Conservation (phyloP, 2,113 vertebrate genomes). For the Channa maculata region DNA sequence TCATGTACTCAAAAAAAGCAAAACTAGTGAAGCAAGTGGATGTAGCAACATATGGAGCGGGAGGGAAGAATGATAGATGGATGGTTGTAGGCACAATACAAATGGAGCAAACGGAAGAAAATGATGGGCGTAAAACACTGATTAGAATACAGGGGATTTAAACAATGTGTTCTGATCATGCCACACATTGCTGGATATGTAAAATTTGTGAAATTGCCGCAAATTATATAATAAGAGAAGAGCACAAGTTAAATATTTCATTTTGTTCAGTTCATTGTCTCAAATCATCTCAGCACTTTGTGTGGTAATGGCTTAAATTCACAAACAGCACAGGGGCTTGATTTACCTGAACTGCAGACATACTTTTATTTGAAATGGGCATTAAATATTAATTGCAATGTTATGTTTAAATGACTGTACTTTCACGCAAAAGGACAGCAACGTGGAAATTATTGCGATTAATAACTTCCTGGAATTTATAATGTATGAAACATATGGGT, state of each 20-base stretch:
- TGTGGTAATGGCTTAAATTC: neutral
- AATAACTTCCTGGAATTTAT: neutral
- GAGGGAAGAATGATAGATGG: constrained; percentile 12
- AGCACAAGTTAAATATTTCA: neutral
- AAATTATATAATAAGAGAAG: neutral
- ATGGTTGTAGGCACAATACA: constrained; percentile 13
- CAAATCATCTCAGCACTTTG: neutral
- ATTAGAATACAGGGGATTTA: neutral
- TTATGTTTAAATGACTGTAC: neutral
- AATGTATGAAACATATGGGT: neutral
- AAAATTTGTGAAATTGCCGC: neutral
- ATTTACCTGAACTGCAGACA: neutral
- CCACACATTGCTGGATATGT: neutral
- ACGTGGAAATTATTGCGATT: neutral
- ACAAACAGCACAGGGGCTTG: neutral
- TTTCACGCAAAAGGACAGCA: neutral
- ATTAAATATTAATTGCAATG: neutral
- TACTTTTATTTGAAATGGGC: neutral
- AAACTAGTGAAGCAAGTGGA: constrained; percentile 21
- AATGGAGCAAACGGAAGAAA: constrained; percentile 14
- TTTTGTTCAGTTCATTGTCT: constrained; percentile 6
- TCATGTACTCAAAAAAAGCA: constrained; percentile 25
- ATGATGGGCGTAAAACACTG: neutral
- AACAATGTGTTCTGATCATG: neutral
- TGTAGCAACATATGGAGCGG: constrained; percentile 44